A percentile compares a stretch with the other conserved stretches of the same genome.
Conservation (phyloP, 30 jellyfish, hydroid and myxozoan genomes). For the Aurelia aurita complex sp. Pacific region DNA sequence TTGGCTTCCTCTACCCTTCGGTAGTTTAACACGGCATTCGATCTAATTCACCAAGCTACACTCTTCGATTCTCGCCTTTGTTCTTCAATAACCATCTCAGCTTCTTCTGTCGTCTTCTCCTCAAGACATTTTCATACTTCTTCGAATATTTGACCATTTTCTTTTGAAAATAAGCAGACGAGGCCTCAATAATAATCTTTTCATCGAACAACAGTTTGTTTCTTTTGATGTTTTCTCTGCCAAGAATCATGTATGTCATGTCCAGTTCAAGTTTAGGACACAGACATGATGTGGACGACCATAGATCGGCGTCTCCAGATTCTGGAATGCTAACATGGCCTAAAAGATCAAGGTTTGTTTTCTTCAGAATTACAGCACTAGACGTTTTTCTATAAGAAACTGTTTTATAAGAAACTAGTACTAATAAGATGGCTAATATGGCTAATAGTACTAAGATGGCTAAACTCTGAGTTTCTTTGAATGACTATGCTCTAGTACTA, state of each 20-base stretch:
- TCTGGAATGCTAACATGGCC: slow-evolving; percentile 11
- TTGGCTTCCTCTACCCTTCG: no score
- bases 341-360: neutral
- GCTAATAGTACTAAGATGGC: no score
- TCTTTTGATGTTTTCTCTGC: slow-evolving; percentile 18
- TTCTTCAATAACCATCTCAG: slow-evolving; percentile 5
- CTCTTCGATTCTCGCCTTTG: neutral
- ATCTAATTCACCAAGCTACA: no score
- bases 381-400: no score
- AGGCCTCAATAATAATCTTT: neutral
- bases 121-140: slow-evolving; percentile 21
- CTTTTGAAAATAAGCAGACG: slow-evolving; percentile 23
- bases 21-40: no score
- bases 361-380: neutral
- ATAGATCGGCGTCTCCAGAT: slow-evolving; percentile 15
- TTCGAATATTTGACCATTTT: slow-evolving; percentile 39
- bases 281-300: slow-evolving; percentile 31
- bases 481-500: no score
- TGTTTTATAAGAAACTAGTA: no score
- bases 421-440: no score
- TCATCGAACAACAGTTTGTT: slow-evolving; percentile 15
- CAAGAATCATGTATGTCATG: slow-evolving; percentile 31
- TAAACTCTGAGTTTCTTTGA: no score
- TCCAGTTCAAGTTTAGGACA: slow-evolving; percentile 47
- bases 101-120: slow-evolving; percentile 26